Percentiles rank a stretch among this genome's conserved stretches.
phyloP scores from a whole-genome alignment of 2,888 invertebrate genomes.

The Coleophora flavipennella region DNA sequence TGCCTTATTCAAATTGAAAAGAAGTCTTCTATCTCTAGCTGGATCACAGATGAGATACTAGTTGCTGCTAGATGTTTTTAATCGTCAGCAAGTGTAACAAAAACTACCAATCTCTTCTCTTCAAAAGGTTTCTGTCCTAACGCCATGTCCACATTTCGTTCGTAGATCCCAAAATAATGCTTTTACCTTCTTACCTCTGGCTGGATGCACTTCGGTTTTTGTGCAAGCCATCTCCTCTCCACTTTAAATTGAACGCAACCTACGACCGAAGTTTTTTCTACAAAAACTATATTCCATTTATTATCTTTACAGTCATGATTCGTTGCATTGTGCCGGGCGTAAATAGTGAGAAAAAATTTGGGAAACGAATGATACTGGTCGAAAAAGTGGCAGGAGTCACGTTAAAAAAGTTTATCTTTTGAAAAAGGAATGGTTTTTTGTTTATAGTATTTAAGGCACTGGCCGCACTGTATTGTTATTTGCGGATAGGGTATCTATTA shows the following conservation, averaged over 20 bases:
- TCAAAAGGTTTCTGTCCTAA: neutral
- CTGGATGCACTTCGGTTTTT: constrained; percentile 56
- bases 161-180: constrained; percentile 10
- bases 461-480: constrained; percentile 26
- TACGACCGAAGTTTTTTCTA: constrained; percentile 33
- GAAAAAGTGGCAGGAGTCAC: constrained; percentile 32
- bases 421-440: constrained; percentile 30
- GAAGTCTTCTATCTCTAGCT: too few relatives aligned
- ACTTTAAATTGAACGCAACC: constrained; percentile 45
- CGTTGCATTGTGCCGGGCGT: constrained; percentile 52
- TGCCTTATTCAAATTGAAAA: too few relatives aligned
- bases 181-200: constrained; percentile 7
- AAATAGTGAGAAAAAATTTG: constrained; percentile 41
- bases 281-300: constrained; percentile 47
- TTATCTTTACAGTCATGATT: constrained; percentile 59
- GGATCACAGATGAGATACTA: too few relatives aligned
- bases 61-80: constrained; percentile 11
- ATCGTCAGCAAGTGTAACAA: too few relatives aligned
- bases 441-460: constrained; percentile 23
- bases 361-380: constrained; percentile 25
- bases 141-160: too few relatives aligned
- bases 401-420: constrained; percentile 31
- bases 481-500: constrained; percentile 13
- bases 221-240: constrained; percentile 39
- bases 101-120: too few relatives aligned